phyloP scores from a whole-genome alignment of 2,113 vertebrate genomes.

The Loxodonta africana region DNA sequence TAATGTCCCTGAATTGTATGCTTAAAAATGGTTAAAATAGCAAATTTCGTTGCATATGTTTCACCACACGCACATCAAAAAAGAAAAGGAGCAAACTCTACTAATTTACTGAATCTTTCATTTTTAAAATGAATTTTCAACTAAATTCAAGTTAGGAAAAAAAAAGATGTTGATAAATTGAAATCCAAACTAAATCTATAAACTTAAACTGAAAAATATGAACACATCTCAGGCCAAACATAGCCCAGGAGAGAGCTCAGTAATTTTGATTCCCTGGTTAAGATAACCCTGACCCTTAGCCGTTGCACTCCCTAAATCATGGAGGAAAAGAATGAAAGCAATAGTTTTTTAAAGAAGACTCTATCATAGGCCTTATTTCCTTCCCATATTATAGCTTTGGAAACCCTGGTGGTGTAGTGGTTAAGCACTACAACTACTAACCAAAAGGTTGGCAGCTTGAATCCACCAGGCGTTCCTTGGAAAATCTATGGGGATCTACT shows the following conservation, averaged over 20 bases:
- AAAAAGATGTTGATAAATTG: conserved; percentile 4
- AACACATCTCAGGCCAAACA: not conserved
- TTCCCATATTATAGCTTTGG: not conserved
- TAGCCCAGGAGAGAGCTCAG: not conserved
- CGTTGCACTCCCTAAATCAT: not conserved
- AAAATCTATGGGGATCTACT: too few relatives aligned
- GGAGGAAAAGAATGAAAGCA: not conserved
- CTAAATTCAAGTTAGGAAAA: conserved; percentile 25
- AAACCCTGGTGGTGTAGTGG: too few relatives aligned
- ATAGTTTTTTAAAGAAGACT: not conserved
- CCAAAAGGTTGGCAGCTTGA: too few relatives aligned
- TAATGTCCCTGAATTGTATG: not conserved
- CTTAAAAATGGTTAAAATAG: not conserved
- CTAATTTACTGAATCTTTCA: not conserved
- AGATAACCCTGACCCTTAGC: not conserved
- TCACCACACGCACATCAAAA: not conserved
- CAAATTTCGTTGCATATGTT: not conserved
- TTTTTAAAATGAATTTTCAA: conserved; percentile 34
- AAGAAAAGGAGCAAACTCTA: not conserved
- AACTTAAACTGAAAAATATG: not conserved
- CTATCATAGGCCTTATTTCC: not conserved
- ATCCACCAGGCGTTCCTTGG: too few relatives aligned
- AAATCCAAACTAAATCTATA: not conserved
- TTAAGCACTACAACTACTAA: too few relatives aligned
- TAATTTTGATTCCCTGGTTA: not conserved